phyloP scores from a whole-genome alignment of 2,888 invertebrate genomes.

The Gonocerus acuteangulatus region DNA sequence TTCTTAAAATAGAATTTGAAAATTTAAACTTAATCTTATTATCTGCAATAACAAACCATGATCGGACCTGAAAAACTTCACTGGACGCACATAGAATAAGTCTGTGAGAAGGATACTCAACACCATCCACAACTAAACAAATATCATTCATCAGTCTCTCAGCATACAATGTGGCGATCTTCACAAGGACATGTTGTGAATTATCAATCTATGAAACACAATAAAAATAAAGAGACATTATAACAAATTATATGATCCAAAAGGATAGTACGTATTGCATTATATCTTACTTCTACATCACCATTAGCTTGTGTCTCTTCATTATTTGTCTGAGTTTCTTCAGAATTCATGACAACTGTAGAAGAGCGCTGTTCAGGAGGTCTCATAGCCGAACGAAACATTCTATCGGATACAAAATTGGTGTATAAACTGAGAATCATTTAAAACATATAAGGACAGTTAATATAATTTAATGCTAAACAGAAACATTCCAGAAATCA shows the following conservation, averaged over 20 bases:
- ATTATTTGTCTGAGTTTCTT: constrained; percentile 1
- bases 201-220: constrained; percentile 65
- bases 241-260: no score
- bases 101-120: constrained; percentile 78
- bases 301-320: constrained; percentile 16
- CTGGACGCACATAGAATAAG: constrained; percentile 88
- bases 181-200: constrained; percentile 68
- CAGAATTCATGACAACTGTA: constrained; percentile 2
- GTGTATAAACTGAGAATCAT: neutral
- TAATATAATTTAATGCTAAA: no score
- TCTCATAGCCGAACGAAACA: constrained; percentile 35
- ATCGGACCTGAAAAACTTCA: constrained; percentile 93
- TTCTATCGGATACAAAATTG: constrained; percentile 24
- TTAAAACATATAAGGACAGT: neutral
- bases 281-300: constrained; percentile 34
- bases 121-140: constrained; percentile 70
- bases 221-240: neutral
- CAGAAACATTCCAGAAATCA: no score
- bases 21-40: no score
- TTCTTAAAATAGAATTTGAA: no score
- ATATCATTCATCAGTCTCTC: constrained; percentile 87
- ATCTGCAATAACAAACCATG: no score
- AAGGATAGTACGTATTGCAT: neutral
- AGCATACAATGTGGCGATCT: constrained; percentile 74
- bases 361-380: constrained; percentile 24